phyloP scores from a whole-genome alignment of 2,113 vertebrate genomes.

The Illadopsis cleaveri region DNA sequence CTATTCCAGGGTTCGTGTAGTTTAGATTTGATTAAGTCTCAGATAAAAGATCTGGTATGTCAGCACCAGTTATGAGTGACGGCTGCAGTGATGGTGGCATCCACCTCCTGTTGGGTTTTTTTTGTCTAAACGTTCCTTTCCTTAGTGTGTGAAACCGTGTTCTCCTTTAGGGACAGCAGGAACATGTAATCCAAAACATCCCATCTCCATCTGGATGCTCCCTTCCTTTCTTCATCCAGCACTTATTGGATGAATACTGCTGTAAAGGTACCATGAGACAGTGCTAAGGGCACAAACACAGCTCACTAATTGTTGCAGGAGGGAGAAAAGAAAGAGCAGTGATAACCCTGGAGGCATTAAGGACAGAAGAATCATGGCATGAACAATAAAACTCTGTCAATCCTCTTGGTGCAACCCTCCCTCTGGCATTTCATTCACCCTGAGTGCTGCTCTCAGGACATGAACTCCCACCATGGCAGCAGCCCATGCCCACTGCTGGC shows the following conservation, averaged over 20 bases:
- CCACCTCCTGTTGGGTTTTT: background rate
- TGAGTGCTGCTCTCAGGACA: background rate
- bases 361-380: background rate
- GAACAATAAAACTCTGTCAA: background rate
- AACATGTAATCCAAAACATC: background rate
- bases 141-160: background rate
- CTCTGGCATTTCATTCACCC: background rate
- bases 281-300: background rate
- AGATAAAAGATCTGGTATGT: background rate
- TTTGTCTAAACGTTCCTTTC: background rate
- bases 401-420: background rate
- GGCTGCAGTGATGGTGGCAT: background rate
- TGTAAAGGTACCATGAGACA: fast-evolving
- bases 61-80: background rate
- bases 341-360: background rate
- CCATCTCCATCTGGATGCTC: background rate
- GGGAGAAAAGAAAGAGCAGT: background rate
- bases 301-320: background rate
- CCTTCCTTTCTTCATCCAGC: background rate
- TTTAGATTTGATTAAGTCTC: background rate
- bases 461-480: background rate
- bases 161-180: background rate
- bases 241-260: background rate
- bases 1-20: background rate
- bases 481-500: background rate